A percentile compares a stretch with the other conserved stretches of the same genome.
phyloP scores from a whole-genome alignment of 2,797 vertebrate genomes.

The Columba guinea region DNA sequence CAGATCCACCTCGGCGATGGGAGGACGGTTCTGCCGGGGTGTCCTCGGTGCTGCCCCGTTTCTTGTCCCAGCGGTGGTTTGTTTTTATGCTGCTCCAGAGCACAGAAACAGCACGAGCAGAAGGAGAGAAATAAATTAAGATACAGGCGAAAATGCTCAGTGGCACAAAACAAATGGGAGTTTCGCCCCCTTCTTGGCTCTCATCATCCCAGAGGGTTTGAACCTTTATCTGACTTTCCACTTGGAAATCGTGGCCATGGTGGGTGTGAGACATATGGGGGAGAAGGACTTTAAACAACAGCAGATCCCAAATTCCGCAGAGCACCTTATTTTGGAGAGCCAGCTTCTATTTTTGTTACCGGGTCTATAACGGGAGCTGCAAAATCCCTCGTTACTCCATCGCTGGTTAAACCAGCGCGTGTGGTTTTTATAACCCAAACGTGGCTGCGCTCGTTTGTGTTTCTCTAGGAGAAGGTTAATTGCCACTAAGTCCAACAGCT shows the following conservation, averaged over 20 bases:
- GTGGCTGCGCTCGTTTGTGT: neutral
- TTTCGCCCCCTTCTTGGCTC: neutral
- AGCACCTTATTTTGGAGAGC: neutral
- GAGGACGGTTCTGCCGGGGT: neutral
- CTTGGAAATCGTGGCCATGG: neutral
- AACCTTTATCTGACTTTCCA: neutral
- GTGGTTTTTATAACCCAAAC: neutral
- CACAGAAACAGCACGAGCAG: neutral
- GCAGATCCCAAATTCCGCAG: neutral
- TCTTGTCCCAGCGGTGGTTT: neutral
- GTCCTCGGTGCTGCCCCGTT: fast-evolving
- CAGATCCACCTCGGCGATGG: neutral
- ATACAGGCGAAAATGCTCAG: neutral
- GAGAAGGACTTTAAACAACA: neutral
- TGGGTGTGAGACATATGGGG: neutral
- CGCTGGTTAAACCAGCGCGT: fast-evolving
- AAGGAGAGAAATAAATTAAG: neutral
- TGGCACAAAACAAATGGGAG: neutral
- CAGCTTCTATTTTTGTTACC: conserved; percentile 15
- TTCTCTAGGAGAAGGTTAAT: neutral
- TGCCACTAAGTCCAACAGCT: conserved; percentile 3
- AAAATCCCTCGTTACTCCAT: neutral
- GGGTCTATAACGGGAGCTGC: neutral
- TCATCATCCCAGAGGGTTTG: neutral
- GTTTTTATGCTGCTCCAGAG: neutral